Conservation (phyloP, 2,888 invertebrate genomes). For the Parasteatoda lunata region DNA sequence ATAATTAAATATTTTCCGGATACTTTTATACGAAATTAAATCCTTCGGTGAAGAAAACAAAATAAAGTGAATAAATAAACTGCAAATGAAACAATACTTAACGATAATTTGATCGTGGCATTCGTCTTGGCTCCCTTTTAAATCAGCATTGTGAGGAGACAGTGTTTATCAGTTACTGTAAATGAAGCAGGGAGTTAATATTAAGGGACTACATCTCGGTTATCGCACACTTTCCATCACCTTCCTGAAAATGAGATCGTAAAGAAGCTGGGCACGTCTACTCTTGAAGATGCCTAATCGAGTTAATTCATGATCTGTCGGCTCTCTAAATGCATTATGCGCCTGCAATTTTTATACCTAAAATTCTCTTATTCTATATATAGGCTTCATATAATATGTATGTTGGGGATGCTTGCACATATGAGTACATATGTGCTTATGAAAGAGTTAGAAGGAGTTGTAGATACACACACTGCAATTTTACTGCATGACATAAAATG, state of each 20-base stretch:
- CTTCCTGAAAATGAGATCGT: slow-evolving; percentile 46
- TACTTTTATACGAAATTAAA: no score
- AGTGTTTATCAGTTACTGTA: slow-evolving; percentile 14
- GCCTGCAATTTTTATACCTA: no score
- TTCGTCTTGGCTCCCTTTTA: neutral
- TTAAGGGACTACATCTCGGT: slow-evolving; percentile 23
- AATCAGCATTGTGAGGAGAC: slow-evolving; percentile 20
- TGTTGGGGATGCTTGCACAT: no score
- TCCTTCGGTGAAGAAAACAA: no score
- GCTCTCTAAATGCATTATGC: neutral
- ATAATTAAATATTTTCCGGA: no score
- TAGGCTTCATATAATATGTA: no score
- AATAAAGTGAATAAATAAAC: neutral
- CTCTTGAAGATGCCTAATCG: slow-evolving; percentile 47
- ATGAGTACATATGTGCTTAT: no score
- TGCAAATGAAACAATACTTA: neutral
- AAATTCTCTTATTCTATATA: no score
- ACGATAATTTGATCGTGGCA: slow-evolving; percentile 26
- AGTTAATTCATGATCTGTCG: slow-evolving; percentile 35
- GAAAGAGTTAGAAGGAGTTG: no score
- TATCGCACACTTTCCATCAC: slow-evolving; percentile 64
- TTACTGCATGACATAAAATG: no score
- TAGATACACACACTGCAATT: no score
- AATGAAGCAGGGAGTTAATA: slow-evolving; percentile 50
- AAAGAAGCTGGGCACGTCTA: slow-evolving; percentile 44